Conservation (phyloP, 2,888 invertebrate genomes). For the Mesorhabditis spiculigera region DNA sequence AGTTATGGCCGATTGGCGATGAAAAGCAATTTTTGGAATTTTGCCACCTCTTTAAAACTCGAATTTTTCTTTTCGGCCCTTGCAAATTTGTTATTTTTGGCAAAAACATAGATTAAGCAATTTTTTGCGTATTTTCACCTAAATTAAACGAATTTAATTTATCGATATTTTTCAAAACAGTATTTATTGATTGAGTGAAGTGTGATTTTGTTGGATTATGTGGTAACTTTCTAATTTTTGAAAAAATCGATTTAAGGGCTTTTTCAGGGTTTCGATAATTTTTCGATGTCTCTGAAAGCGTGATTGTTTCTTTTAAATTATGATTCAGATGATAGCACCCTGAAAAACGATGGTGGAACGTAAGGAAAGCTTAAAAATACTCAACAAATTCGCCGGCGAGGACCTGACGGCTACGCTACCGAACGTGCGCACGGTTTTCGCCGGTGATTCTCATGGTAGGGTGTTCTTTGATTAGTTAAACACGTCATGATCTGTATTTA, state of each 20-base stretch:
- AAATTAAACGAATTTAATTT: neutral
- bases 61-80: neutral
- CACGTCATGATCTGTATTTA: no score
- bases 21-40: no score
- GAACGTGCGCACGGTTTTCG: neutral
- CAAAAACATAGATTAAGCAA: neutral
- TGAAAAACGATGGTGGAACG: neutral
- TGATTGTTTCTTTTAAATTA: neutral
- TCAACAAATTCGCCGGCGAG: conserved; percentile 4
- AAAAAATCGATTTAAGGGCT: neutral
- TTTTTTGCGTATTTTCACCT: neutral
- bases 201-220: no score
- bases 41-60: no score
- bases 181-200: neutral
- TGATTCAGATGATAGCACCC: neutral
- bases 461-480: no score
- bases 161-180: neutral
- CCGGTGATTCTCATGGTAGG: neutral
- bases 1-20: no score
- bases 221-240: no score
- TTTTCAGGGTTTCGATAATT: neutral
- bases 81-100: neutral
- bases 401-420: neutral
- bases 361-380: neutral
- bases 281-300: neutral